Evolutionary conservation across 2,113 vertebrate species (phyloP).

Genomic region (Sialia sialis): DNA sequence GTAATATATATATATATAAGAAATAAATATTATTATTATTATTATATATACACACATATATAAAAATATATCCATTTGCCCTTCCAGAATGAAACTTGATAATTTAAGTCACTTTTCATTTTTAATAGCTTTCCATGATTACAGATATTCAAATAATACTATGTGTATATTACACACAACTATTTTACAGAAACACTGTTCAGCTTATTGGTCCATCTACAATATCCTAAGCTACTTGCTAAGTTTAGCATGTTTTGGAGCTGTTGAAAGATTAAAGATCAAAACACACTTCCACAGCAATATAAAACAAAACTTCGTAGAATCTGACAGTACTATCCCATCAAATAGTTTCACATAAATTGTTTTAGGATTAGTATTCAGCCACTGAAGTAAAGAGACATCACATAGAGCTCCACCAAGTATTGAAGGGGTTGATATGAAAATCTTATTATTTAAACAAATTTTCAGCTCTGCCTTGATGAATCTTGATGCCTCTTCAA

Average conservation of each 20-base stretch:
- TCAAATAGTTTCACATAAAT: not conserved
- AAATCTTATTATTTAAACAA: not conserved
- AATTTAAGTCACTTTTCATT: not conserved
- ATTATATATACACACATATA: no score
- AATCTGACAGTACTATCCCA: not conserved
- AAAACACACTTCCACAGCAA: not conserved
- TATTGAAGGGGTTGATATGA: not conserved
- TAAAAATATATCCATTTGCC: not conserved
- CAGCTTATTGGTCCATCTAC: not conserved
- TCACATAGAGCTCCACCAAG: not conserved
- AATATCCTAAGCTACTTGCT: not conserved
- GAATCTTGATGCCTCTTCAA: not conserved
- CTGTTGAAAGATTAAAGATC: not conserved
- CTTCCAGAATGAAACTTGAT: not conserved
- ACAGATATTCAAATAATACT: not conserved
- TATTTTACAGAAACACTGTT: not conserved
- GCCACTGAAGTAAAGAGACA: not conserved
- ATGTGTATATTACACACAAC: not conserved
- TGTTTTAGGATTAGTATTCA: not conserved
- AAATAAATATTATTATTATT: not conserved
- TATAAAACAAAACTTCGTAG: not conserved
- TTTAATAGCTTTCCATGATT: not conserved
- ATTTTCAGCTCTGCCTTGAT: not conserved
- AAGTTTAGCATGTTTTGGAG: not conserved
- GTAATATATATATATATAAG: not conserved